Base-by-base conservation (phyloP, 2,113 vertebrate genomes). In the Ellobius talpinus region DNA sequence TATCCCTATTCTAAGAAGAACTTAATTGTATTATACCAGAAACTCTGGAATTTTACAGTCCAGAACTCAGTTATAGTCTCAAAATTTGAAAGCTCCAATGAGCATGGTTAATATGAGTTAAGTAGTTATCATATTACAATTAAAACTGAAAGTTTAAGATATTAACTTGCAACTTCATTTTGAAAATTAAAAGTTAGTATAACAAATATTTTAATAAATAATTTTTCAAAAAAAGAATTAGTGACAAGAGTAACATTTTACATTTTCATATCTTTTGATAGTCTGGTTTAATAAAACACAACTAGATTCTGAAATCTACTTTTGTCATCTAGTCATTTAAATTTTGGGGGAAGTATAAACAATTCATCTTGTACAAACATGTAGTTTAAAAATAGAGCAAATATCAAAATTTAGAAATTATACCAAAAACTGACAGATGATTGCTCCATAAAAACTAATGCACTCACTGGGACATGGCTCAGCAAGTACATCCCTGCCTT, bases 131-230 rank as follows among this genome's bases (percentile, higher is more conserved):
- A 87, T 72, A 50, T 76, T 95, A 92, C 94, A 87, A 78, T 33
- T 47, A n/a, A 90, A 89, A 85, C 5, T 17, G 29, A 45, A 73
- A 89, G 42, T 12, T 68, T 50, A 68, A 89, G 74, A 68, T 73
- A 90, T 90, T 70, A 91, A 73, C 61, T 65, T 68, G 66, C 39
- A 92, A 74, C 66, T 85, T 84, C 36, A 65, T 58, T 76, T 87
- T 97, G 24, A 73, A 58, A 88, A 92, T 73, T 76, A 50, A 39
- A 84, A 90, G 50, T 73, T 93, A 95, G 55, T 7, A 73, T 47
- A 78, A 90, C n/a, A 97, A 77, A 74, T 94, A 61, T 68, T 92
- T 90, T 72, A 84, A 50, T 84, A 94, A 96, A 42, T 79, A 74
- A 16, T 7, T 63, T 78, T 87, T 88, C 77, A 7, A 29, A 36